These are phyloP conservation scores for Timandra comae DNA, from an alignment of 2,888 invertebrate genomes.

Conservation along the genomic window DNA sequence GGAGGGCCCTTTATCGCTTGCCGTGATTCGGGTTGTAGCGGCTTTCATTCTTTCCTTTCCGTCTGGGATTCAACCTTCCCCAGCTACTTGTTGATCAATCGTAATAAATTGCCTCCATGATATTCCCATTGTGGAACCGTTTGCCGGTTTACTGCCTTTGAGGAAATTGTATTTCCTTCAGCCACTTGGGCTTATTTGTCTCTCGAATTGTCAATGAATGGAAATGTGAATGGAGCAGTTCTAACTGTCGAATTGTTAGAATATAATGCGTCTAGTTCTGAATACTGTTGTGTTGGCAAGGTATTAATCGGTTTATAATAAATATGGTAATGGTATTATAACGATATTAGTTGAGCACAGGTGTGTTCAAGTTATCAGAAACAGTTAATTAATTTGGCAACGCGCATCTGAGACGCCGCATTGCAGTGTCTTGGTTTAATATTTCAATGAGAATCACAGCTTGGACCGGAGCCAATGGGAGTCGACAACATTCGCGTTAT, in stretches of 20 bases:
- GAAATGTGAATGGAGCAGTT: conserved; percentile 8
- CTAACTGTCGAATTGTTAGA: too few species aligned
- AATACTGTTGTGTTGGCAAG: conserved; percentile 1
- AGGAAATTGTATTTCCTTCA: conserved; percentile 72
- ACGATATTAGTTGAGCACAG: conserved; percentile 1
- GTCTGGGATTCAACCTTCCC: conserved; percentile 44
- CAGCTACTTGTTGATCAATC: conserved; percentile 75
- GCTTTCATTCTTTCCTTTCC: conserved; percentile 61
- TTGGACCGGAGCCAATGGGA: conserved; percentile 63
- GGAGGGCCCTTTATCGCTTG: conserved; percentile 48
- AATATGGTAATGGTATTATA: conserved; percentile 11
- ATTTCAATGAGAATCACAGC: conserved; percentile 70
- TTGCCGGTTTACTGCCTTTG: conserved; percentile 72
- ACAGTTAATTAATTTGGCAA: conserved; percentile 43
- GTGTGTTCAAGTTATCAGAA: conserved; percentile 11
- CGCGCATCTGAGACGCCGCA: conserved; percentile 57
- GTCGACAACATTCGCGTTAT: conserved; percentile 29
- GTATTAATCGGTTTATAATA: background rate
- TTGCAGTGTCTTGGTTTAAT: conserved; percentile 71
- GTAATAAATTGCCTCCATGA: conserved; percentile 75
- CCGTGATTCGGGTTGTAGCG: conserved; percentile 39
- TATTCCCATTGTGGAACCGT: conserved; percentile 73
- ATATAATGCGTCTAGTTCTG: too few species aligned
- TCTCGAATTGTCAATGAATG: conserved; percentile 31
- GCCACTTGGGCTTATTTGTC: conserved; percentile 62